Evolutionary conservation across 2,113 vertebrate genomes (phyloP), one percentile per base, ranked within the genome.

Genomic region (Brachionichthys hirsutus): DNA sequence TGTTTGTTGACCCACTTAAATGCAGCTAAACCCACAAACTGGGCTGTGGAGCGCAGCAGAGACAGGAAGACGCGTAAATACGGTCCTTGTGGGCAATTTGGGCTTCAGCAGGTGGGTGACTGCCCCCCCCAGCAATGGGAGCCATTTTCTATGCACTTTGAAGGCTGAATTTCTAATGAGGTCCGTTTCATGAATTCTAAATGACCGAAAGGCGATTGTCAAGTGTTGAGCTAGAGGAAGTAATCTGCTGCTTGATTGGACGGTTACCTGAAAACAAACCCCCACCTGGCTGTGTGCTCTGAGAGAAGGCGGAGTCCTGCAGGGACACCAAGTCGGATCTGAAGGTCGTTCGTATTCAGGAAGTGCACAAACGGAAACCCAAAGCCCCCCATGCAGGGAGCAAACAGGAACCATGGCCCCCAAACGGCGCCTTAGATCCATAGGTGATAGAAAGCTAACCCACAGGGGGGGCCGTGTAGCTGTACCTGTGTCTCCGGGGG

Each of bases 1-100:
- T 16, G 19, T 50, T 70, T 67, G 47, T 60, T 89, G 86, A 89
- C 87, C 86, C 76, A 89, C 75, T 89, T 88, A 84, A 77, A 83
- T 75, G 51, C 38, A 55, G 87, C 79, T 75, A 85, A 87, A 83
- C 52, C 69, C 64, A 68, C 69, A 77, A 67, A 83, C 63, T 78
- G 70, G 78, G 51, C 70, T 82, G 65, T 82, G 83, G 80, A 80
- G 80, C 80, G 85, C 80, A 83, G 80, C 80, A 78, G 51, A 30
- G 12, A 34, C 20, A 16, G 30, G 8, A 15, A 4, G 30, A 12
- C 11, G 16, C 34, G 46, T 48, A 19, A 20, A 22, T 20, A 48
- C 10, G 20, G 18, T 20, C n/a, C n/a, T n/a, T n/a, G n/a, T n/a
- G 43, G 43, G n/a, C n/a, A n/a, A n/a, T n/a, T 3, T 48, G 13